Conservation (phyloP, 2,797 vertebrate genomes). For the Carcharodon carcharias region DNA sequence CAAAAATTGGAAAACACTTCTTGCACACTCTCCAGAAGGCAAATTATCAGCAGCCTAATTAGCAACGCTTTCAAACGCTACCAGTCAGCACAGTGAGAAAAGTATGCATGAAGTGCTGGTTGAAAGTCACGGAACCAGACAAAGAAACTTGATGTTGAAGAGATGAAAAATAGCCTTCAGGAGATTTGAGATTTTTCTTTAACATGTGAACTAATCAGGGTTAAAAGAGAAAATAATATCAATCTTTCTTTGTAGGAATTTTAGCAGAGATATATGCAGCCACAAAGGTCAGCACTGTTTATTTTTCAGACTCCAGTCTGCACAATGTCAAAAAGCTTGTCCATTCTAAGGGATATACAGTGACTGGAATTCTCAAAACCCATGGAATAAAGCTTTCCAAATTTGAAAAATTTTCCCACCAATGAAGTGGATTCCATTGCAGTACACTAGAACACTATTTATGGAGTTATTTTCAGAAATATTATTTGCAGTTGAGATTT, state of each 20-base stretch:
- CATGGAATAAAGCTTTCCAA: neutral
- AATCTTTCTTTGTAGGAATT: slow-evolving; percentile 6
- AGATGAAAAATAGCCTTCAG: neutral
- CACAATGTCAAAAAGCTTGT: neutral
- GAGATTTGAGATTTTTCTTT: neutral
- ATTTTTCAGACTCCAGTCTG: slow-evolving; percentile 18
- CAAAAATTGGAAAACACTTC: neutral
- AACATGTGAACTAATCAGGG: neutral
- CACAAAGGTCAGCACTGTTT: neutral
- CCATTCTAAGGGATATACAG: neutral
- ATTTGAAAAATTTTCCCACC: neutral
- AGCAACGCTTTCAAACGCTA: neutral
- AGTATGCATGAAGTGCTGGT: neutral
- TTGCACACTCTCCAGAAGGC: neutral
- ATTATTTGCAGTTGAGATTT: neutral
- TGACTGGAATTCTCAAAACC: neutral
- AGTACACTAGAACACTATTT: neutral
- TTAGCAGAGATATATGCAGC: neutral
- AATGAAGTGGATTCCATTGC: neutral
- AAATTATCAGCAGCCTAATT: neutral
- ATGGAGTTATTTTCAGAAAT: neutral
- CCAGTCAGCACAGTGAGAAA: neutral
- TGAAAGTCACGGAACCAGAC: neutral
- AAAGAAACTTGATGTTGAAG: neutral
- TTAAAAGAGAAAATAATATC: slow-evolving; percentile 5